phyloP scores from a whole-genome alignment of 2,797 vertebrate species.

The Mormyrus proboscirostris region DNA sequence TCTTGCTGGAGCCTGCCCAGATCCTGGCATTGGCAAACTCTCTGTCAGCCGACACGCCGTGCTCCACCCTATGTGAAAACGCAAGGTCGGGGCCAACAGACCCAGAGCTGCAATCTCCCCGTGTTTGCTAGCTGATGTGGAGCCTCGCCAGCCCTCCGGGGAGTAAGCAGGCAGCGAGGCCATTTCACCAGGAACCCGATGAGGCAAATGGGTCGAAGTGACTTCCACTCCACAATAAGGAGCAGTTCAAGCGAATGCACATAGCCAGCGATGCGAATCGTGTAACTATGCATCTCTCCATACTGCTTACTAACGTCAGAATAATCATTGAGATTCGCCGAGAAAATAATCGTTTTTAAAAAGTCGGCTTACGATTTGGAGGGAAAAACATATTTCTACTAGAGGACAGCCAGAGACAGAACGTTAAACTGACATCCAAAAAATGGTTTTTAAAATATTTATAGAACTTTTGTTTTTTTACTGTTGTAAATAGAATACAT shows the following conservation, averaged over 20 bases:
- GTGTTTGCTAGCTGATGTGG: neutral
- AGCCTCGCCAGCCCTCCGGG: neutral
- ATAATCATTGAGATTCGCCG: neutral
- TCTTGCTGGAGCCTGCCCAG: neutral
- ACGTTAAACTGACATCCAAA: neutral
- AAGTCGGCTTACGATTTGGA: neutral
- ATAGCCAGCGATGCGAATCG: neutral
- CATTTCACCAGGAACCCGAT: neutral
- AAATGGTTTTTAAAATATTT: neutral
- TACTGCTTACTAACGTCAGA: neutral
- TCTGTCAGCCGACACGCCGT: neutral
- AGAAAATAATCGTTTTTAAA: neutral
- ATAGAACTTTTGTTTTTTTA: neutral
- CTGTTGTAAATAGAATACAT: slow-evolving; percentile 1
- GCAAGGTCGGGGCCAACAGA: neutral
- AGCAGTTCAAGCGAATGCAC: neutral
- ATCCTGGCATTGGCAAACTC: neutral
- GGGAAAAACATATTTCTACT: neutral
- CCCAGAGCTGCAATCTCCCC: neutral
- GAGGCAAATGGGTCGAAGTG: neutral
- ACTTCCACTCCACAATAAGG: neutral
- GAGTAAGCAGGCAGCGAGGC: neutral
- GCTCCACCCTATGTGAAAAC: neutral
- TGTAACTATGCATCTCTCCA: neutral
- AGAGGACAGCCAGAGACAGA: neutral